Evolutionary conservation across 2,888 invertebrate species (phyloP).

Genomic region (Quadroppia sp.): DNA sequence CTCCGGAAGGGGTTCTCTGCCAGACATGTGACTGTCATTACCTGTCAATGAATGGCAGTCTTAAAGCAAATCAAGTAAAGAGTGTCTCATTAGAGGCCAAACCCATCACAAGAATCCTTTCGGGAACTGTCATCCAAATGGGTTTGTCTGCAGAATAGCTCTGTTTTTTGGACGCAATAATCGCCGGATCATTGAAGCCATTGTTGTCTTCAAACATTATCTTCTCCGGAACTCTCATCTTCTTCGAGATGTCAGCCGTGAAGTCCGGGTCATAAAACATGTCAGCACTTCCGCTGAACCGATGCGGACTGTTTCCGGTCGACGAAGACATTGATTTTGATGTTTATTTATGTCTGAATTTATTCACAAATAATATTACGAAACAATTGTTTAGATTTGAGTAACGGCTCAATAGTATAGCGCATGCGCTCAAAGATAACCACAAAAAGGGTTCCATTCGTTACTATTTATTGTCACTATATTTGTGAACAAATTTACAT

Average conservation of each 20-base stretch:
- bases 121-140: constrained; percentile 76
- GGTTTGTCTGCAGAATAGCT: constrained; percentile 13
- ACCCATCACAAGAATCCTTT: constrained; percentile 83
- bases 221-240: constrained; percentile 75
- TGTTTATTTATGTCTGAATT: too few species aligned
- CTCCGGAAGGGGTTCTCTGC: constrained; percentile 79
- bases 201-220: constrained; percentile 62
- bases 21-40: constrained; percentile 60
- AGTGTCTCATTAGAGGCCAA: constrained; percentile 53
- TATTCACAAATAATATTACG: too few species aligned
- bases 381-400: too few species aligned
- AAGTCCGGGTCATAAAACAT: constrained; percentile 63
- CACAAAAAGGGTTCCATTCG: too few species aligned
- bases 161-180: constrained; percentile 42
- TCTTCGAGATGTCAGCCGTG: constrained; percentile 70
- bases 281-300: not conserved
- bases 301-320: constrained; percentile 1
- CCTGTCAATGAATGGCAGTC: constrained; percentile 55
- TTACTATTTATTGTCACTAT: too few species aligned
- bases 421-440: too few species aligned
- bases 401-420: too few species aligned
- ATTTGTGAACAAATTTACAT: too few species aligned
- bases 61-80: not conserved
- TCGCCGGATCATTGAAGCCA: constrained; percentile 39
- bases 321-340: constrained; percentile 5